Percentiles rank a stretch among this genome's conserved stretches.
These are phyloP conservation scores for Nezara viridula DNA, from an alignment of 2,888 invertebrate species.

Conservation along the genomic window DNA sequence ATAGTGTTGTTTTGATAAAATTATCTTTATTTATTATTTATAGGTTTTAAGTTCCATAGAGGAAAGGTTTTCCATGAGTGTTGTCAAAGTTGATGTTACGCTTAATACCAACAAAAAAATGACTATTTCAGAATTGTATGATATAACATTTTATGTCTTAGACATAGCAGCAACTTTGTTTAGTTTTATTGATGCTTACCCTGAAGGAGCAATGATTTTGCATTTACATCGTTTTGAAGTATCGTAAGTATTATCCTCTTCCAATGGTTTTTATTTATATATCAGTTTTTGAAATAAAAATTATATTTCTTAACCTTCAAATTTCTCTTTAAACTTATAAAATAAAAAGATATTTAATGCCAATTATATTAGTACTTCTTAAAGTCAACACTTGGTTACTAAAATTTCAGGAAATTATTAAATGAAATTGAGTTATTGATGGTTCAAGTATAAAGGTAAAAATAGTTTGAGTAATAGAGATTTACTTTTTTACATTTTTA, in stretches of 20 bases:
- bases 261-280: neutral
- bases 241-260: constrained; percentile 68
- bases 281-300: neutral
- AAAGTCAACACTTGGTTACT: too few species aligned
- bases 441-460: too few species aligned
- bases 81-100: constrained; percentile 25
- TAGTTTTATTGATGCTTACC: constrained; percentile 78
- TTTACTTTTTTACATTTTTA: too few species aligned
- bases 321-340: too few species aligned
- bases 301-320: constrained; percentile 8
- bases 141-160: constrained; percentile 70
- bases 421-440: too few species aligned
- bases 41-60: constrained; percentile 57
- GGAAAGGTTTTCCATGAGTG: constrained; percentile 50
- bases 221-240: constrained; percentile 73
- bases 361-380: too few species aligned
- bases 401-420: too few species aligned
- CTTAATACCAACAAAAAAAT: constrained; percentile 49
- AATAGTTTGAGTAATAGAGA: too few species aligned
- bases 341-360: too few species aligned
- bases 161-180: constrained; percentile 80
- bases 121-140: constrained; percentile 58
- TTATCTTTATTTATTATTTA: neutral
- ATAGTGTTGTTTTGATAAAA: neutral
- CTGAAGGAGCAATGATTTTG: constrained; percentile 73